Conservation (phyloP, 2,113 vertebrate species). For the Syrmaticus mikado region DNA sequence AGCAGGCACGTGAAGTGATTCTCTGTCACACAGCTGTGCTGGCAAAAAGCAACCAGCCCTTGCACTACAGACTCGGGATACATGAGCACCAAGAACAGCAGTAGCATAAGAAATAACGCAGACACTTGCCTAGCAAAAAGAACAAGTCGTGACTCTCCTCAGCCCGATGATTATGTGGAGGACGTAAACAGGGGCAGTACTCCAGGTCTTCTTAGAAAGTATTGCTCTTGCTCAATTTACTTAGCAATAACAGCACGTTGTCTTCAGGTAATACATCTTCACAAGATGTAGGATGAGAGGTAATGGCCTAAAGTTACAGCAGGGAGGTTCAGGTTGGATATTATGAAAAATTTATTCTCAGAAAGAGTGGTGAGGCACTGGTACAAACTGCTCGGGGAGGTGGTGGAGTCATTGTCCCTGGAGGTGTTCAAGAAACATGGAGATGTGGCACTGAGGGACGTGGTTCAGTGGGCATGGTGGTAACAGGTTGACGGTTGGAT, state of each 20-base stretch:
- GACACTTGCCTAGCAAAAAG: not conserved
- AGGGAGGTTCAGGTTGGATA: too few relatives aligned
- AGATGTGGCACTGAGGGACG: too few relatives aligned
- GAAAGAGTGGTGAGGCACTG: too few relatives aligned
- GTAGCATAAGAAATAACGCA: not conserved
- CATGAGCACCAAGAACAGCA: not conserved
- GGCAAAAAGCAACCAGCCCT: not conserved
- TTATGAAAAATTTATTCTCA: too few relatives aligned
- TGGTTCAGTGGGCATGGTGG: too few relatives aligned
- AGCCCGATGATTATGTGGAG: not conserved
- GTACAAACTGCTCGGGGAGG: too few relatives aligned
- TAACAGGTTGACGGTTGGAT: not conserved
- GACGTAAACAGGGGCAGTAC: not conserved
- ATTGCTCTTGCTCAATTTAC: not conserved
- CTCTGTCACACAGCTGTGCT: too few relatives aligned
- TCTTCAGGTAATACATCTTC: fast-evolving
- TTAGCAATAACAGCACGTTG: not conserved
- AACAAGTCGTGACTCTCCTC: not conserved
- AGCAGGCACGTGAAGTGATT: not conserved
- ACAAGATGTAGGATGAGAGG: not conserved
- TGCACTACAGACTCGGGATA: not conserved
- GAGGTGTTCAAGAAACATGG: too few relatives aligned
- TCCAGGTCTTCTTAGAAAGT: not conserved
- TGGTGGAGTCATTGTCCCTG: too few relatives aligned
- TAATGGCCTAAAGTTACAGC: not conserved